Conservation (phyloP, 2,113 vertebrate genomes). For the Philantomba maxwellii region DNA sequence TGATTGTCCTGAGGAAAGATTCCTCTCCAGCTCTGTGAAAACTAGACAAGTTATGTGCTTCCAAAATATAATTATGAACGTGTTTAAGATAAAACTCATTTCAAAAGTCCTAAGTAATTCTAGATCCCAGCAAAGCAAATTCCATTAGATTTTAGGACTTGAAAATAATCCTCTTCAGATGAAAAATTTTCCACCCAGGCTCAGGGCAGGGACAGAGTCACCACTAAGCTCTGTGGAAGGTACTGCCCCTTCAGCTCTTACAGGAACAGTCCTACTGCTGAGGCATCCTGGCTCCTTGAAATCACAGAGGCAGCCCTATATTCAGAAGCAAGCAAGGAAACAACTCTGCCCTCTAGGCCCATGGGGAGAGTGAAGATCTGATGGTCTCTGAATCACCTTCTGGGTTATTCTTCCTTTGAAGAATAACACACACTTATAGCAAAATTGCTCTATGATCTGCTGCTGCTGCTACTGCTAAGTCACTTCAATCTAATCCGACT, state of each 20-base stretch:
- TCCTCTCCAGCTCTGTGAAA: not conserved
- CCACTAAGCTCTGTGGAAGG: fast-evolving
- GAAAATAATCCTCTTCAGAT: not conserved
- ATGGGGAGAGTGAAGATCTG: not conserved
- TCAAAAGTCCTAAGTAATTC: not conserved
- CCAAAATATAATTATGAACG: not conserved
- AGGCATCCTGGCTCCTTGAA: not conserved
- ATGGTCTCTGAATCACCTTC: not conserved
- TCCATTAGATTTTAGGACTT: not conserved
- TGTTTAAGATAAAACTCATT: not conserved
- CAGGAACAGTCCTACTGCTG: no score
- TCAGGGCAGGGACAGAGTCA: not conserved
- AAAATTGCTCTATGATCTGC: not conserved
- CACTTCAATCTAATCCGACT: no score
- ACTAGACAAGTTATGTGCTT: not conserved
- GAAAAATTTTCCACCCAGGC: not conserved
- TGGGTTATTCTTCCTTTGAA: not conserved
- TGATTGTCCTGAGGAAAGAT: not conserved
- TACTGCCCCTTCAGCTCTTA: not conserved
- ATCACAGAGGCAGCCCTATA: not conserved
- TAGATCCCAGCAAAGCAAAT: not conserved
- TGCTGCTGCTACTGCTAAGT: no score
- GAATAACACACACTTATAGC: not conserved
- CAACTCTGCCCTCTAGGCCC: fast-evolving
- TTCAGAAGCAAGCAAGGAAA: not conserved